These are phyloP conservation scores for Leptothorax acervorum DNA, from an alignment of 2,888 invertebrate species.

Conservation along the genomic window DNA sequence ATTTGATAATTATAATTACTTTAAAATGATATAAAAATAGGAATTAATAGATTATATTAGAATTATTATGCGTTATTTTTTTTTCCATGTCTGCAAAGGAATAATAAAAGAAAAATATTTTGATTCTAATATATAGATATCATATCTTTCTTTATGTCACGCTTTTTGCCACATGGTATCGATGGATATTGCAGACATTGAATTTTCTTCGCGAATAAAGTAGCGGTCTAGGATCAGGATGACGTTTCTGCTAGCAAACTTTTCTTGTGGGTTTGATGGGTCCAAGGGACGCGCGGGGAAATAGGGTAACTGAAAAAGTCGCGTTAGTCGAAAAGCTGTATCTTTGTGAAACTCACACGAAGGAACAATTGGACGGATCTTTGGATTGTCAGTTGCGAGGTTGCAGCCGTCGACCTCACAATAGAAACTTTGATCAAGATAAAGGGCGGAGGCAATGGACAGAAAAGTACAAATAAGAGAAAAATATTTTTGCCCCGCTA, in stretches of 20 bases:
- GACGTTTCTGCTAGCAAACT: conserved; percentile 52
- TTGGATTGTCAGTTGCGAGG: conserved; percentile 54
- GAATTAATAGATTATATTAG: not conserved
- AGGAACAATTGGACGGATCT: conserved; percentile 55
- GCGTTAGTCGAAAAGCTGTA: conserved; percentile 50
- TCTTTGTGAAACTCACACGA: conserved; percentile 52
- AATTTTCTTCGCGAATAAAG: conserved; percentile 46
- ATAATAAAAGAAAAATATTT: not conserved
- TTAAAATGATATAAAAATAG: not conserved
- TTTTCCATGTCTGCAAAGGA: not conserved
- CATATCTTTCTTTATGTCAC: conserved; percentile 20
- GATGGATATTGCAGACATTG: conserved; percentile 27
- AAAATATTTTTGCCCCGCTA: conserved; percentile 66
- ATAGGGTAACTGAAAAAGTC: conserved; percentile 36
- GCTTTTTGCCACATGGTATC: conserved; percentile 29
- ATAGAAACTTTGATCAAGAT: conserved; percentile 64
- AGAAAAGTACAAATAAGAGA: conserved; percentile 54
- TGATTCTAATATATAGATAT: conserved; percentile 7
- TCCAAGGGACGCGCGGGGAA: conserved; percentile 8
- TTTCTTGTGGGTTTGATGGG: conserved; percentile 31
- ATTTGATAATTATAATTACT: not conserved
- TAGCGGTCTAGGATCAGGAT: conserved; percentile 42
- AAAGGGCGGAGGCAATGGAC: conserved; percentile 36
- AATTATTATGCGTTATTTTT: not conserved
- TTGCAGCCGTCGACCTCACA: conserved; percentile 56